Evolutionary conservation across 2,888 invertebrate genomes (phyloP).

Genomic region (Ormyrus thymus): DNA sequence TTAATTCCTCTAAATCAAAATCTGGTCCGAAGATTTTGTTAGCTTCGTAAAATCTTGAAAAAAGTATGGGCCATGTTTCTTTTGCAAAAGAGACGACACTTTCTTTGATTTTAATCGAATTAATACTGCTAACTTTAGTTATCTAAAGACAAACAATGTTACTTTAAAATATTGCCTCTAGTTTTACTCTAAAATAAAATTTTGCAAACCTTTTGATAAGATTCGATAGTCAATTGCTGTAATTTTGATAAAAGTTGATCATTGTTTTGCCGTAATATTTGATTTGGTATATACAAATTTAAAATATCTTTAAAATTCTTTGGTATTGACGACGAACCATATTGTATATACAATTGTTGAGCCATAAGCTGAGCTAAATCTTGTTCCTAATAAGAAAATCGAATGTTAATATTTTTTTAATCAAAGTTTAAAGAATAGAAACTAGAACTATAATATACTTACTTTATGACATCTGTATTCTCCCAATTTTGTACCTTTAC

Average conservation of each 20-base stretch:
- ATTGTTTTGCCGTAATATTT: constrained; percentile 78
- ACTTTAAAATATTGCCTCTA: too few relatives aligned
- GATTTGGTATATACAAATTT: constrained; percentile 88
- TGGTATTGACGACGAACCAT: constrained; percentile 81
- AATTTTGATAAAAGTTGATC: constrained; percentile 82
- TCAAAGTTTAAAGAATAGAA: not conserved
- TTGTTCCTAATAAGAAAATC: constrained; percentile 78
- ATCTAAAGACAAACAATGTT: constrained; percentile 70
- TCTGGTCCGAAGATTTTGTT: constrained; percentile 84
- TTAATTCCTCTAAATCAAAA: constrained; percentile 83
- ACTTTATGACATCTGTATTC: constrained; percentile 88
- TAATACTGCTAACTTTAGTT: constrained; percentile 82
- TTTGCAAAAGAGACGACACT: constrained; percentile 94
- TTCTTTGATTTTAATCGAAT: constrained; percentile 86
- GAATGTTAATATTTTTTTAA: constrained; percentile 25
- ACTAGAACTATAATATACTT: constrained; percentile 36
- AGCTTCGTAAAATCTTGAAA: constrained; percentile 95
- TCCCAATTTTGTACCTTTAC: constrained; percentile 91
- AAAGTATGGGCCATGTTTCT: constrained; percentile 94
- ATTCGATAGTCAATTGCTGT: constrained; percentile 83
- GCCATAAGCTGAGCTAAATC: constrained; percentile 93
- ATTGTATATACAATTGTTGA: constrained; percentile 92
- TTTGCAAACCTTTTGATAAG: constrained; percentile 78
- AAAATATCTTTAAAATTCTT: constrained; percentile 84
- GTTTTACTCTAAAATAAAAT: not conserved